A percentile compares a stretch with the other conserved stretches of the same genome.
Evolutionary conservation across 1,140 invertebrate genomes (phyloP).

Genomic region (Homarus americanus): DNA sequence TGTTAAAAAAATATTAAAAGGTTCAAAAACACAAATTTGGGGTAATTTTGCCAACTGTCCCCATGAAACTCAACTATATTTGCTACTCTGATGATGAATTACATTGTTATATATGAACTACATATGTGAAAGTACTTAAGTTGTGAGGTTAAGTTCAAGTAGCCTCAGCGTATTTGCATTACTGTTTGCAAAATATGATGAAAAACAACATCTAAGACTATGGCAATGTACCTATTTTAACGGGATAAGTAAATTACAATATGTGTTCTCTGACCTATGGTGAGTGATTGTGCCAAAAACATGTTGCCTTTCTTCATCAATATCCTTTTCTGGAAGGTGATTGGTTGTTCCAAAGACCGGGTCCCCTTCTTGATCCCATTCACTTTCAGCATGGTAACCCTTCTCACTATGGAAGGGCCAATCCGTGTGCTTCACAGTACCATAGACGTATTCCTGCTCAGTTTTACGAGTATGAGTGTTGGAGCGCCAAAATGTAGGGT

Average conservation of each 20-base stretch:
- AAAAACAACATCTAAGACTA: not conserved
- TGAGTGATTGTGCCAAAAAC: conserved; percentile 41
- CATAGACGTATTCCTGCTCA: conserved; percentile 48
- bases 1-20: not conserved
- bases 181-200: not conserved
- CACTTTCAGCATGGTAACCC: conserved; percentile 56
- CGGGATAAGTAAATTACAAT: not conserved
- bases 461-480: conserved; percentile 16
- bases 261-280: conserved; percentile 24
- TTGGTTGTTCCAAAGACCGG: not conserved
- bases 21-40: too few species aligned
- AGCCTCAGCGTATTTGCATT: not conserved
- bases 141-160: not conserved
- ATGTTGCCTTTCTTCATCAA: conserved; percentile 29
- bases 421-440: conserved; percentile 73
- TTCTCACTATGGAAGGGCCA: conserved; percentile 65
- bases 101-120: not conserved
- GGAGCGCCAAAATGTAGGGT: conserved; percentile 12
- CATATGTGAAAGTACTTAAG: not conserved
- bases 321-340: conserved; percentile 27
- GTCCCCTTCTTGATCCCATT: not conserved
- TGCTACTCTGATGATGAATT: not conserved
- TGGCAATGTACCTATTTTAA: not conserved
- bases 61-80: not conserved
- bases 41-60: not conserved